phyloP scores from a whole-genome alignment of 2,888 invertebrate species.

The Lasioglossum zephyrum region DNA sequence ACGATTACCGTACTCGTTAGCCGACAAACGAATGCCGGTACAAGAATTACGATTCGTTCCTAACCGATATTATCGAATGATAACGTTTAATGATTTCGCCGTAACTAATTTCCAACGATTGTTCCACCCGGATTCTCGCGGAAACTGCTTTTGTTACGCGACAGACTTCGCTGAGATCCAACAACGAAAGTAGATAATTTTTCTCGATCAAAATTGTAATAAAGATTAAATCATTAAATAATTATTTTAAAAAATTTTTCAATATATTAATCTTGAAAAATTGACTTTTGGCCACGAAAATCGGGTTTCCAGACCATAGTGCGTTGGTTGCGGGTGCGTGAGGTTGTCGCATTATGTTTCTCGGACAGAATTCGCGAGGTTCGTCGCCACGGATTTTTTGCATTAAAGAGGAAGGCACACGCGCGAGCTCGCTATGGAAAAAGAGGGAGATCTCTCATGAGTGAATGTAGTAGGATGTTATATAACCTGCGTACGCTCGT shows the following conservation, averaged over 20 bases:
- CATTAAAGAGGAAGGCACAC: slow-evolving; percentile 17
- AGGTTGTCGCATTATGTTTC: neutral
- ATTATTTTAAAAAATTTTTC: no score
- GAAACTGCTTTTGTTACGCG: neutral
- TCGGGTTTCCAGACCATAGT: no score
- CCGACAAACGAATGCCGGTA: slow-evolving; percentile 54
- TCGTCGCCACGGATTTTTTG: slow-evolving; percentile 20
- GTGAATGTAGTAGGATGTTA: slow-evolving; percentile 50
- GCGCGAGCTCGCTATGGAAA: neutral
- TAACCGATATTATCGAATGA: slow-evolving; percentile 23
- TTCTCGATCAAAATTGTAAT: no score
- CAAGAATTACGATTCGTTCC: slow-evolving; percentile 42
- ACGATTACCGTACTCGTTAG: slow-evolving; percentile 60
- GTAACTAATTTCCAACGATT: slow-evolving; percentile 9
- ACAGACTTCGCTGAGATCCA: neutral
- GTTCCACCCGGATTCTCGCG: neutral
- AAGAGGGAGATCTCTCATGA: slow-evolving; percentile 30
- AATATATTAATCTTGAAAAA: no score
- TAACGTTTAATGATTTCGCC: slow-evolving; percentile 27
- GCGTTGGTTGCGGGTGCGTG: neutral
- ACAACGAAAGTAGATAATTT: no score
- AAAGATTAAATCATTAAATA: no score
- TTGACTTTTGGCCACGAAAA: no score
- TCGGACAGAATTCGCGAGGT: neutral
- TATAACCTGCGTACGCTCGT: slow-evolving; percentile 54